These are phyloP conservation scores for Acrobasis repandana DNA, from an alignment of 2,888 invertebrate genomes.

Conservation along the genomic window DNA sequence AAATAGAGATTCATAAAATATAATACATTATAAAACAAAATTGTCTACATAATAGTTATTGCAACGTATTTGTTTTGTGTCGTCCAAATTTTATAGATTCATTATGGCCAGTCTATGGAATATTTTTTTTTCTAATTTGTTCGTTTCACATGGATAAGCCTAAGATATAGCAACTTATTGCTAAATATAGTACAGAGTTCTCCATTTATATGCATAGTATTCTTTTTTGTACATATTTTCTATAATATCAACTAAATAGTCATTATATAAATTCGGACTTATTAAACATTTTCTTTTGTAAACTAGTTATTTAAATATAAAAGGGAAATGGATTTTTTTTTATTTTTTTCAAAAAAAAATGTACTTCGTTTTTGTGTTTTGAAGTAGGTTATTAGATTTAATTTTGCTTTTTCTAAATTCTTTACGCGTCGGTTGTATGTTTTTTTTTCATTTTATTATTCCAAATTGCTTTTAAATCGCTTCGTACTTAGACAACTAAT, in stretches of 20 bases:
- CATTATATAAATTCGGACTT: slow-evolving; percentile 56
- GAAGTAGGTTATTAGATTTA: slow-evolving; percentile 36
- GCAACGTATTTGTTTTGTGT: slow-evolving; percentile 50
- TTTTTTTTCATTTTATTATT: slow-evolving; percentile 42
- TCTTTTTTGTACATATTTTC: slow-evolving; percentile 62
- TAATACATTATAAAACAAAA: slow-evolving; percentile 50
- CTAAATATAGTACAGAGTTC: slow-evolving; percentile 41
- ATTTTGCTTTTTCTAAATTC: slow-evolving; percentile 49
- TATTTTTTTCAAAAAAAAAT: slow-evolving; percentile 39
- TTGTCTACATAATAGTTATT: slow-evolving; percentile 46
- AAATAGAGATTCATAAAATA: slow-evolving; percentile 64
- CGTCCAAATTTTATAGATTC: slow-evolving; percentile 46
- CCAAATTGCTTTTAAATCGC: slow-evolving; percentile 57
- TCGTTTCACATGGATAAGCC: slow-evolving; percentile 42
- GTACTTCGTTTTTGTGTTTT: slow-evolving; percentile 47
- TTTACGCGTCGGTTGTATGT: slow-evolving; percentile 44
- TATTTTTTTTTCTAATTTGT: slow-evolving; percentile 28
- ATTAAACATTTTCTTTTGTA: slow-evolving; percentile 26
- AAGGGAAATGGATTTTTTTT: slow-evolving; percentile 39
- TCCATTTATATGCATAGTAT: slow-evolving; percentile 42
- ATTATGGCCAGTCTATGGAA: slow-evolving; percentile 36
- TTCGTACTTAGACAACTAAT: slow-evolving; percentile 62
- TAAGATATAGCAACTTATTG: slow-evolving; percentile 39
- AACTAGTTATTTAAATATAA: slow-evolving; percentile 27
- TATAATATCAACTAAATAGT: slow-evolving; percentile 55